Base-by-base conservation (phyloP, 2,797 vertebrate species). In the Glyptemys insculpta region DNA sequence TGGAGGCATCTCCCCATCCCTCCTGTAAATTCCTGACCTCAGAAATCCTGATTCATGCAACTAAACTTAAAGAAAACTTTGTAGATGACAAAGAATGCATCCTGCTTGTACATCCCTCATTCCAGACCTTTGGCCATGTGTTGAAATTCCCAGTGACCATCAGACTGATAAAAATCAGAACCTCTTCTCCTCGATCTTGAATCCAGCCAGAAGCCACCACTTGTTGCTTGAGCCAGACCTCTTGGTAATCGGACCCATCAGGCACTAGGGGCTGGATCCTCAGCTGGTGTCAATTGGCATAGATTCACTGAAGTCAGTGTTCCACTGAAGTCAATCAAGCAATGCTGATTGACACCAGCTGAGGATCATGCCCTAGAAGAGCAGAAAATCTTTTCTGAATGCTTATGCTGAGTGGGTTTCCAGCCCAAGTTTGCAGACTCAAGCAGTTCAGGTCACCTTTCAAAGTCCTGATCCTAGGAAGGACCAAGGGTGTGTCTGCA, bases 231-330 rank as follows among this genome's bases (percentile, higher is more conserved):
- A 56, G 5, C 29, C 19, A 41, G 15, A 4, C n/a, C 79, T 50
- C 74, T 68, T 81, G 6, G 3, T 15, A 4, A 44, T 1, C 2
- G 0, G 3, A 10, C 5, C 68, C 27, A 47, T 47, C 37, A n/a
- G 5, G 8, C 82, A 12, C 2, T 34, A 65, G 5, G 2, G 2
- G 27, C 3, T 54, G 41, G 0, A 0, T 44, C 41, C 52, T 37
- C 68, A 3, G 6, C 2, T 27, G 4, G 1, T 89, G 88, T 78
- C 10, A 37, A 10, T 37, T 37, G 18, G 21, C 4, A 8, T 2
- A 2, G 6, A 52, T 74, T 0, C 41, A 7, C 74, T 19, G 62
- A 91, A n/a, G 7, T 37, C 56, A 68, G 2, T 1, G 85, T 81
- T 72, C 50, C 57, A 19, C 0, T 5, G 8, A 54, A 72, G 3